phyloP scores from a whole-genome alignment of 2,113 vertebrate genomes.

The Piprites chloris region DNA sequence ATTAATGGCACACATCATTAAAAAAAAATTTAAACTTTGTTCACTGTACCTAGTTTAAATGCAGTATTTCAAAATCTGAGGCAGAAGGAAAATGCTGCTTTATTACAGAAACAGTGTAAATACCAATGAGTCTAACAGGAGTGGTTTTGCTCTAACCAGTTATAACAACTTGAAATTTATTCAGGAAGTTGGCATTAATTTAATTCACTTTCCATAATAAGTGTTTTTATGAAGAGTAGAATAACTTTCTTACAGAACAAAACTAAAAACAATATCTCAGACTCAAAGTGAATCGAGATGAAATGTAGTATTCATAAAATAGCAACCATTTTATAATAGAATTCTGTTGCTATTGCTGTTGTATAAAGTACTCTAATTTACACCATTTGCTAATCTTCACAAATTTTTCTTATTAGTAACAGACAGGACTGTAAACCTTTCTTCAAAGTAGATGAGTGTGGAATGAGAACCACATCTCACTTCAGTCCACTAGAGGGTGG shows the following conservation, averaged over 20 bases:
- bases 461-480: constrained; percentile 43
- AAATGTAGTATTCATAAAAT: not conserved
- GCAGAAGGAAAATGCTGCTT: not conserved
- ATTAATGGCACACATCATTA: not conserved
- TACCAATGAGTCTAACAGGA: not conserved
- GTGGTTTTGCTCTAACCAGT: not conserved
- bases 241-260: not conserved
- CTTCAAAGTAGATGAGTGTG: not conserved
- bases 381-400: not conserved
- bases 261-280: not conserved
- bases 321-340: not conserved
- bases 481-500: constrained; percentile 77
- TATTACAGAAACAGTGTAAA: not conserved
- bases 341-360: not conserved
- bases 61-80: not conserved
- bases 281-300: not conserved
- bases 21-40: not conserved
- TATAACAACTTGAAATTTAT: not conserved
- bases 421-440: not conserved
- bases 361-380: not conserved
- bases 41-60: not conserved
- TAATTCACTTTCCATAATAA: not conserved
- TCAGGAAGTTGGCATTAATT: not conserved
- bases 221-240: not conserved
- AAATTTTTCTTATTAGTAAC: not conserved